Conservation (phyloP, 2,797 vertebrate genomes). For the Cryptoblepharus egeriae region DNA sequence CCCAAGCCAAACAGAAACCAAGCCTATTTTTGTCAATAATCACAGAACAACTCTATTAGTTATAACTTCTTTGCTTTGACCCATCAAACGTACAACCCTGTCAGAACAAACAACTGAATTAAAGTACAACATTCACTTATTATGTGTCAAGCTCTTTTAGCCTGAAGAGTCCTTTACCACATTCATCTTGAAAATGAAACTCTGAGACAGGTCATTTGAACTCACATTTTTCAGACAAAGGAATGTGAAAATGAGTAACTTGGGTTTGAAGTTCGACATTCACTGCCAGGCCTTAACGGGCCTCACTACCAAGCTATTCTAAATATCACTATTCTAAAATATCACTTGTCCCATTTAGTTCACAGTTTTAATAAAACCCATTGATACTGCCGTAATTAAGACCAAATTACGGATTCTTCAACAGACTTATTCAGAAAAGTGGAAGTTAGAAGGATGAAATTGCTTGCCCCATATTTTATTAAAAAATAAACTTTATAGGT, state of each 20-base stretch:
- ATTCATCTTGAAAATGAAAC: slow-evolving; percentile 40
- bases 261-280: neutral
- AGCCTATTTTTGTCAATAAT: slow-evolving; percentile 20
- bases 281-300: neutral
- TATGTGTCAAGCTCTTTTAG: slow-evolving; percentile 5
- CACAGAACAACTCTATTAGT: slow-evolving; percentile 5
- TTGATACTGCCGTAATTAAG: neutral
- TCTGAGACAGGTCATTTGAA: slow-evolving; percentile 6
- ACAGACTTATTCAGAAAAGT: too few relatives aligned
- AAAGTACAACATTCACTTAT: slow-evolving; percentile 19
- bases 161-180: slow-evolving; percentile 13
- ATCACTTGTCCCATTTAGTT: neutral
- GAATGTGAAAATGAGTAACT: neutral
- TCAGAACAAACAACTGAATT: slow-evolving; percentile 22
- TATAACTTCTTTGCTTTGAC: slow-evolving; percentile 3
- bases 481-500: neutral
- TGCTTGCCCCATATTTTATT: neutral
- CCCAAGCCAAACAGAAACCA: neutral
- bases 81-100: slow-evolving; percentile 12
- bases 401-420: neutral
- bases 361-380: neutral
- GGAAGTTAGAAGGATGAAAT: neutral
- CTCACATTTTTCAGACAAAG: slow-evolving; percentile 13
- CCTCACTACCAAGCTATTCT: neutral
- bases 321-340: neutral